A percentile compares a stretch with the other conserved stretches of the same genome.
These are phyloP conservation scores for Siderastrea siderea DNA, from an alignment of 92 coral and sea anemone genomes.

Conservation along the genomic window DNA sequence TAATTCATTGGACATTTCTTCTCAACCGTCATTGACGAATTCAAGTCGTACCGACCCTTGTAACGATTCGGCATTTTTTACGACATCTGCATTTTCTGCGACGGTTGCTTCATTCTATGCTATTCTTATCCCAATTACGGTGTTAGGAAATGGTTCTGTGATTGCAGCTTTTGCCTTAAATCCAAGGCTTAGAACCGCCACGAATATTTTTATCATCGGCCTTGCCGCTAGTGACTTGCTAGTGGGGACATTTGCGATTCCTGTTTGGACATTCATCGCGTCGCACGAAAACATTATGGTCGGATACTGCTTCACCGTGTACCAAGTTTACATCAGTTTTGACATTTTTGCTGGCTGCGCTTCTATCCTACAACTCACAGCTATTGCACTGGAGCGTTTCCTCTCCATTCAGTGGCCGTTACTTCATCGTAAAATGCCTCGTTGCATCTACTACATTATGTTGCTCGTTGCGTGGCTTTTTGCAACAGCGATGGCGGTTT, in stretches of 20 bases:
- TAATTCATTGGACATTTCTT: background rate
- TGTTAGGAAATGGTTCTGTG: constrained; percentile 90
- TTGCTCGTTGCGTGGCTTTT: constrained; percentile 72
- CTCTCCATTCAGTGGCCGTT: constrained; percentile 84
- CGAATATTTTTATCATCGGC: constrained; percentile 87
- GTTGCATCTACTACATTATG: constrained; percentile 72
- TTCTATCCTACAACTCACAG: constrained; percentile 92
- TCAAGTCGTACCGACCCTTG: background rate
- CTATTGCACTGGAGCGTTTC: constrained; percentile 89
- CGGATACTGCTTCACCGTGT: constrained; percentile 58
- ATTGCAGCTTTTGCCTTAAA: constrained; percentile 79
- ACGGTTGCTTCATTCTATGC: constrained; percentile 67
- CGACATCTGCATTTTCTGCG: constrained; percentile 56
- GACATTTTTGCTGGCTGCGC: constrained; percentile 94
- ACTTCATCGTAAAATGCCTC: constrained; percentile 77
- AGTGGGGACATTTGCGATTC: constrained; percentile 85
- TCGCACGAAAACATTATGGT: constrained; percentile 60
- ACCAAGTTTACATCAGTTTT: constrained; percentile 73
- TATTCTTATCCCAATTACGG: constrained; percentile 73
- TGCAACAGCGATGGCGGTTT: constrained; percentile 67
- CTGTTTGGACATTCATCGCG: constrained; percentile 85
- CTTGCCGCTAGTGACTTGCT: constrained; percentile 90
- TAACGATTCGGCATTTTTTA: constrained; percentile 25
- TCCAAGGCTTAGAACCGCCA: constrained; percentile 80
- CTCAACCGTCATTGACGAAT: background rate